phyloP scores from a whole-genome alignment of 2,888 invertebrate species.

The Uloborus plumipes region DNA sequence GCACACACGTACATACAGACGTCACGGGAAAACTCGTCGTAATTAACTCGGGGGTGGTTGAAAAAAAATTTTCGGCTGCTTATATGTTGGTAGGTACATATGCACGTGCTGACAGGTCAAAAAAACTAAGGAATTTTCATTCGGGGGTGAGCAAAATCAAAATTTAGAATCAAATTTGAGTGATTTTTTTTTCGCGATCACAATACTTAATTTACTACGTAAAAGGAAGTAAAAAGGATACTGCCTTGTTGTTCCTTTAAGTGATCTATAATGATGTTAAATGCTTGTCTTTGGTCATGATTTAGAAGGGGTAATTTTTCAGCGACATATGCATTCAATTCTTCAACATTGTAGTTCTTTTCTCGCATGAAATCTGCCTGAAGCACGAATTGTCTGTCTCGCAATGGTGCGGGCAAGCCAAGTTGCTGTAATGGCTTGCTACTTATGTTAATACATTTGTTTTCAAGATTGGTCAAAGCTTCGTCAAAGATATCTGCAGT shows the following conservation, averaged over 20 bases:
- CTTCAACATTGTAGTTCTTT: background rate
- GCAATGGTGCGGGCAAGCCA: background rate
- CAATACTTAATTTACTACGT: too few relatives aligned
- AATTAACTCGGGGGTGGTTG: too few relatives aligned
- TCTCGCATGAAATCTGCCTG: background rate
- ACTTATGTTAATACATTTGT: background rate
- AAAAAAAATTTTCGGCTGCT: too few relatives aligned
- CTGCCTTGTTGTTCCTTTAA: background rate
- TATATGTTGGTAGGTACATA: too few relatives aligned
- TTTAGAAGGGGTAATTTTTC: background rate
- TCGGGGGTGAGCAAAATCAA: too few relatives aligned
- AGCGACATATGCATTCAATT: background rate
- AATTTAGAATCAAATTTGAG: too few relatives aligned
- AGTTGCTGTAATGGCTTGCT: background rate
- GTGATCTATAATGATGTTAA: background rate
- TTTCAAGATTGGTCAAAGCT: background rate
- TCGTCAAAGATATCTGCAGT: background rate
- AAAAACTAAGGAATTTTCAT: too few relatives aligned
- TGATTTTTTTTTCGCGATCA: too few relatives aligned
- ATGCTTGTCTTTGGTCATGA: background rate
- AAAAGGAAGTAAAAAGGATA: too few relatives aligned
- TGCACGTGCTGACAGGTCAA: too few relatives aligned
- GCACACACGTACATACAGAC: too few relatives aligned
- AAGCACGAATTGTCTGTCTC: background rate
- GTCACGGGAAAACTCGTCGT: too few relatives aligned